These are phyloP conservation scores for Spicauda simplicius DNA, from an alignment of 2,888 invertebrate genomes.

Conservation along the genomic window DNA sequence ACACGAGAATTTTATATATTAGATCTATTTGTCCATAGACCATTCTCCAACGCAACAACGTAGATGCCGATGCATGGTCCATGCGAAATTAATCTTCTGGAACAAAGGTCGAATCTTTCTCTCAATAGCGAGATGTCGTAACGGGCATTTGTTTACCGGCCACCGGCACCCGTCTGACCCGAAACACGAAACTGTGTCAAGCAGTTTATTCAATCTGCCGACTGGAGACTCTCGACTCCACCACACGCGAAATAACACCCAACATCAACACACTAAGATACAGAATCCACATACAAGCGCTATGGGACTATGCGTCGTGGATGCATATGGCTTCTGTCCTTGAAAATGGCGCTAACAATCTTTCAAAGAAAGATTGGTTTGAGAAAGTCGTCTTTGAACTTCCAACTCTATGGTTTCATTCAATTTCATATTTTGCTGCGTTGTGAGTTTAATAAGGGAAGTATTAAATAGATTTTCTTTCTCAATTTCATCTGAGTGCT, in stretches of 20 bases:
- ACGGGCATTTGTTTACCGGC: conserved; percentile 72
- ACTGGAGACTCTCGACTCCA: conserved; percentile 57
- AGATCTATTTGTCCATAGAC: not conserved
- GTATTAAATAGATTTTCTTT: not conserved
- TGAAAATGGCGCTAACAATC: conserved; percentile 69
- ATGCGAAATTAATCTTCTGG: conserved; percentile 10
- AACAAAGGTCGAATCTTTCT: conserved; percentile 47
- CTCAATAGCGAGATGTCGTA: conserved; percentile 68
- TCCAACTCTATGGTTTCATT: conserved; percentile 27
- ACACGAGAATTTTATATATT: too few species aligned
- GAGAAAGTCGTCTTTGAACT: conserved; percentile 33
- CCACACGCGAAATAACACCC: conserved; percentile 55
- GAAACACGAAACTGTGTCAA: conserved; percentile 84
- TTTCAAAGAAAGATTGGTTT: conserved; percentile 37
- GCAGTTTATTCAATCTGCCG: conserved; percentile 84
- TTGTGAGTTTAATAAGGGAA: not conserved
- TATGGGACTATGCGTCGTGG: conserved; percentile 65
- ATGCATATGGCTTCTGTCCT: conserved; percentile 67
- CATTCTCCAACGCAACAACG: not conserved
- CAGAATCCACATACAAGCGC: conserved; percentile 47
- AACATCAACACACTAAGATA: conserved; percentile 53
- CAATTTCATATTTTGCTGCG: conserved; percentile 2
- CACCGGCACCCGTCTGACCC: conserved; percentile 78
- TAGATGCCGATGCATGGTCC: not conserved
- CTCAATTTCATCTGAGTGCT: not conserved